Base-by-base conservation (phyloP, 2,113 vertebrate genomes). In the Petromus typicus region DNA sequence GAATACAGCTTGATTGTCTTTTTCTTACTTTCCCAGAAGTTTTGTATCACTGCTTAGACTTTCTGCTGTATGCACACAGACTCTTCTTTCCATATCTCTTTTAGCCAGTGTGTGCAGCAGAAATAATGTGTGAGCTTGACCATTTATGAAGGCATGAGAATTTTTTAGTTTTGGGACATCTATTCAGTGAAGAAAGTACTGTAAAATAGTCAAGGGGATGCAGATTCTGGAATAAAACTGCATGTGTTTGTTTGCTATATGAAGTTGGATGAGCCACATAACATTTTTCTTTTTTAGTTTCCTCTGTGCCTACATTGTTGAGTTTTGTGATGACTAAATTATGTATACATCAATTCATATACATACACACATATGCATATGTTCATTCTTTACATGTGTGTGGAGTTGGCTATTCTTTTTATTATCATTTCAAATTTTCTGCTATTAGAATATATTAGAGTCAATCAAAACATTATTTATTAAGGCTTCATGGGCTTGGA, bases 151-250 rank as follows among this genome's bases (percentile, higher is more conserved):
- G 63, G 40, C 51, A 4, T 90, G 45, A 94, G 54, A 59, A 3
- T 88, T 90, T 22, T 66, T 95, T 95, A 76, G 51, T 94, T 32
- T 95, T 89, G 57, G 79, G 88, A 93, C 34, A 30, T 93, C 37
- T 86, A 0, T 22, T 12, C 9, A 92, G 32, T 69, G 64, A 61
- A 93, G 59, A 32, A 7, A 64, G 27, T 37, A 34, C 79, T 88
- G n/a, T 91, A 69, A 91, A 89, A n/a, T 76, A 96, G 75, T 73
- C 56, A 86, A 81, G 25, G 22, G 43, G 64, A 81, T 66, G 18
- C 30, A 93, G 57, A 76, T 45, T 96, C 22, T 84, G 17, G 32
- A 79, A 30, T 45, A n/a, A 92, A 43, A 54, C 9, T 37, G 2
- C 16, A 37, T 51, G 32, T 43, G 45, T n/a, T 95, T 83, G 54